A percentile compares a stretch with the other conserved stretches of the same genome.
These are phyloP conservation scores for Xylophagus ater DNA, from an alignment of 2,888 invertebrate species.

Conservation along the genomic window DNA sequence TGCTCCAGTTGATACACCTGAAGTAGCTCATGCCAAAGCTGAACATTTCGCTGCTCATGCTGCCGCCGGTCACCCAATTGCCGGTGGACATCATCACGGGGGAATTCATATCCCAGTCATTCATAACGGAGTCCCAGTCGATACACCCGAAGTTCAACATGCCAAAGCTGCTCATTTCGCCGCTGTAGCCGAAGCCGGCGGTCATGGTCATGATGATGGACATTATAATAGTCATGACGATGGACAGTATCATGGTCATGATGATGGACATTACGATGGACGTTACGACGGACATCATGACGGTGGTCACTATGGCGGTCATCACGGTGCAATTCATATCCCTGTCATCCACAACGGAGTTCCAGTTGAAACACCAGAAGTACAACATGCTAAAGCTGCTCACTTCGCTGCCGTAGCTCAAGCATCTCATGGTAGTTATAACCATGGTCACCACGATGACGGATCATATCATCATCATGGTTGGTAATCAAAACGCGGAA, in stretches of 20 bases:
- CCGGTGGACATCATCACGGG: slow-evolving; percentile 23
- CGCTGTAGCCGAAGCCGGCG: slow-evolving; percentile 33
- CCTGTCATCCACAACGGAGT: slow-evolving; percentile 41
- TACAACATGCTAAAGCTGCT: slow-evolving; percentile 39
- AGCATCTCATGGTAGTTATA: slow-evolving; percentile 24
- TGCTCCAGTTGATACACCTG: slow-evolving; percentile 39
- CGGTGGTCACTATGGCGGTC: slow-evolving; percentile 9
- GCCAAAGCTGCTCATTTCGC: slow-evolving; percentile 38
- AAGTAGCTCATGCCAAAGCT: slow-evolving; percentile 39
- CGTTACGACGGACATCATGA: slow-evolving; percentile 1
- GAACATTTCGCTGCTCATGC: slow-evolving; percentile 37
- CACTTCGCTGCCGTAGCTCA: slow-evolving; percentile 36
- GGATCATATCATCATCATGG: slow-evolving; percentile 27
- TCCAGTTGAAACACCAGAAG: slow-evolving; percentile 43
- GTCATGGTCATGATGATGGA: slow-evolving; percentile 20
- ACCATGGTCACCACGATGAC: slow-evolving; percentile 27
- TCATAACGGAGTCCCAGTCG: slow-evolving; percentile 41
- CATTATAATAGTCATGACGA: slow-evolving; percentile 27
- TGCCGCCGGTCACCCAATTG: slow-evolving; percentile 28
- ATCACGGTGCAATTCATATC: slow-evolving; percentile 38
- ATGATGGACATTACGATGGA: slow-evolving; percentile 11
- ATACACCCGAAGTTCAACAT: slow-evolving; percentile 43
- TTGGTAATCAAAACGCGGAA: no score
- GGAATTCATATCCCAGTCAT: slow-evolving; percentile 36
- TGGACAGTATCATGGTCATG: slow-evolving; percentile 15